Conservation (phyloP, 2,113 vertebrate genomes). For the Bujurquina vittata region DNA sequence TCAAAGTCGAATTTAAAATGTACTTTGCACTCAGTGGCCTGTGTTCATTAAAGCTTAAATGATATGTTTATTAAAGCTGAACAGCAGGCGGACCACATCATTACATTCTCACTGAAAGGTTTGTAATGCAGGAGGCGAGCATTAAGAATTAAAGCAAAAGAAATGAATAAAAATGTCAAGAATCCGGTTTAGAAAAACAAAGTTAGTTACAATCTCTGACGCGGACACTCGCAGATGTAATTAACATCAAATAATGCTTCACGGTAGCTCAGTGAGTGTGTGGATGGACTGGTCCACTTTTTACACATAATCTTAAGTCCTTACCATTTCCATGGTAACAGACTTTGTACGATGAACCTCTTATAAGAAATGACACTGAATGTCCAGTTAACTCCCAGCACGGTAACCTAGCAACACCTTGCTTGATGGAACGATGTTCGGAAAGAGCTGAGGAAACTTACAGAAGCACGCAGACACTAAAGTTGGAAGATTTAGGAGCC, state of each 20-base stretch:
- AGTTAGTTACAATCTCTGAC: too few relatives aligned
- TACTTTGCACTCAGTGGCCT: not conserved
- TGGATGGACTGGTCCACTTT: not conserved
- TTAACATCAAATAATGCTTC: not conserved
- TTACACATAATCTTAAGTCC: not conserved
- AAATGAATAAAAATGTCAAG: not conserved
- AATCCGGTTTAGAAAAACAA: too few relatives aligned
- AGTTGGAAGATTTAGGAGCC: not conserved
- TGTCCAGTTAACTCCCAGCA: conserved; percentile 9
- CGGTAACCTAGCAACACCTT: conserved; percentile 26
- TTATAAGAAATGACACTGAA: conserved; percentile 3
- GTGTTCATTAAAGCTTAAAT: not conserved
- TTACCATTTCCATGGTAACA: not conserved
- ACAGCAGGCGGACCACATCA: not conserved
- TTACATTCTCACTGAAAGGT: not conserved
- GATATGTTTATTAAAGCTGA: not conserved
- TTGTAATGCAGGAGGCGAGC: not conserved
- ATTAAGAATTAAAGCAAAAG: too few relatives aligned
- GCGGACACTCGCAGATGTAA: not conserved
- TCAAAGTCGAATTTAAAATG: not conserved
- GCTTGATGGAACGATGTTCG: not conserved
- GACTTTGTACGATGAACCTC: conserved; percentile 1
- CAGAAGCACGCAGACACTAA: too few relatives aligned
- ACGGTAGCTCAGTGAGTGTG: not conserved
- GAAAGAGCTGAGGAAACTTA: too few relatives aligned